phyloP scores from a whole-genome alignment of 2,113 vertebrate species.

The Nothocercus julius region DNA sequence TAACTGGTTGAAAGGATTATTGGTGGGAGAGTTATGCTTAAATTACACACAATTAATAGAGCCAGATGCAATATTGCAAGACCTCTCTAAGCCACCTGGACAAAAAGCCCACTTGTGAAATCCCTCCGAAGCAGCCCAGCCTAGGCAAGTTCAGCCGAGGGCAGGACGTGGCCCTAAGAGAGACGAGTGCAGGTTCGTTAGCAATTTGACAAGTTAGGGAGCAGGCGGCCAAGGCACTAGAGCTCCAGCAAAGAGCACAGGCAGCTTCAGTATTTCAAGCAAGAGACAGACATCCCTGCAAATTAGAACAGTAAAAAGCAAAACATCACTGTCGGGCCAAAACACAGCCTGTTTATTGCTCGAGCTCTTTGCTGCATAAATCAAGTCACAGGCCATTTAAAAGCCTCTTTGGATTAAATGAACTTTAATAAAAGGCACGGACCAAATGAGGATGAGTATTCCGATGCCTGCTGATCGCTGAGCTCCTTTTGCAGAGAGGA shows the following conservation, averaged over 20 bases:
- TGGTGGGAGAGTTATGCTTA: background rate
- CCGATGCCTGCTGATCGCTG: background rate
- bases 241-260: background rate
- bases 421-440: slow-evolving; percentile 23
- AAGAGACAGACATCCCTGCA: slow-evolving; percentile 27
- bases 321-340: background rate
- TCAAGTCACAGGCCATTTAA: slow-evolving; percentile 36
- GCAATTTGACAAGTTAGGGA: slow-evolving; percentile 49
- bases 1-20: background rate
- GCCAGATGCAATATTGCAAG: background rate
- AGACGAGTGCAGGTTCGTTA: slow-evolving; percentile 2
- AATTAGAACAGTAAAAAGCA: background rate
- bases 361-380: slow-evolving; percentile 29
- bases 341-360: slow-evolving; percentile 42
- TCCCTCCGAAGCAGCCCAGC: slow-evolving; percentile 1
- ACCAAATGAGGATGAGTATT: slow-evolving; percentile 1
- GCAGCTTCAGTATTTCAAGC: background rate
- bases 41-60: slow-evolving; percentile 35
- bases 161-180: slow-evolving; percentile 35
- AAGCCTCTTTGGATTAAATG: slow-evolving; percentile 15
- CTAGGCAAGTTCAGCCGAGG: slow-evolving; percentile 33
- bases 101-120: slow-evolving; percentile 16
- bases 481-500: background rate
- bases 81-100: background rate
- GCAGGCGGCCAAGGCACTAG: slow-evolving; percentile 12